Evolutionary conservation across 2,797 vertebrate genomes (phyloP).

Genomic region (Manis pentadactyla): DNA sequence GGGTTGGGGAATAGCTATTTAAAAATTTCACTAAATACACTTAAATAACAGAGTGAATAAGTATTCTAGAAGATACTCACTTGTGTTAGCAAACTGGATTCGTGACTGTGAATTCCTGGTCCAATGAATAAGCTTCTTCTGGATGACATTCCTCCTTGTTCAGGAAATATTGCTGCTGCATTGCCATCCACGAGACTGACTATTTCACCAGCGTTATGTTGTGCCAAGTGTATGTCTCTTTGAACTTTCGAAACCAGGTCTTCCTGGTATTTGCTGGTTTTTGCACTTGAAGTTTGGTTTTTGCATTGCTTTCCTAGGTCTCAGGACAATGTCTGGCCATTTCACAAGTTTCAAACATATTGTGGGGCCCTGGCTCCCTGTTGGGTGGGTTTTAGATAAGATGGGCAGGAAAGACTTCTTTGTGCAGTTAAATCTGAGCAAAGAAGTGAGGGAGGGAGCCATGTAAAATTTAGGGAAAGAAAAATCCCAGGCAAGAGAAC

Average conservation of each 20-base stretch:
- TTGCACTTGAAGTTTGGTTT: not conserved
- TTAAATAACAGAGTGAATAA: slow-evolving; percentile 15
- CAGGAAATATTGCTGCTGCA: slow-evolving; percentile 39
- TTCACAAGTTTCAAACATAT: not conserved
- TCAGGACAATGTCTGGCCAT: not conserved
- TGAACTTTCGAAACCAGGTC: not conserved
- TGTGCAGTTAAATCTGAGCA: not conserved
- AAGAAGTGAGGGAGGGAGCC: not conserved
- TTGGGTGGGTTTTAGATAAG: slow-evolving; percentile 8
- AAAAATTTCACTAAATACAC: slow-evolving; percentile 32
- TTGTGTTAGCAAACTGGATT: slow-evolving; percentile 38
- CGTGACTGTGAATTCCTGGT: slow-evolving; percentile 20
- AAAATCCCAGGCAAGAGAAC: not conserved
- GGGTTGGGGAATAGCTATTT: slow-evolving; percentile 24
- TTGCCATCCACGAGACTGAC: not conserved
- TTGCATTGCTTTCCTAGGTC: not conserved
- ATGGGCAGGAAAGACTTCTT: not conserved
- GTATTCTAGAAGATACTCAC: slow-evolving; percentile 10
- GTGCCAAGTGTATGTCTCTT: not conserved
- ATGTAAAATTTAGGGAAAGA: not conserved
- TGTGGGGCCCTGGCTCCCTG: not conserved
- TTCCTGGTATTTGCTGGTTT: not conserved
- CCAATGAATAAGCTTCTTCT: slow-evolving; percentile 35
- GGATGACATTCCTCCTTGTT: not conserved
- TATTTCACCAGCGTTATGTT: slow-evolving; percentile 30